Evolutionary conservation across 2,113 vertebrate species (phyloP).

Genomic region (Meriones unguiculatus): DNA sequence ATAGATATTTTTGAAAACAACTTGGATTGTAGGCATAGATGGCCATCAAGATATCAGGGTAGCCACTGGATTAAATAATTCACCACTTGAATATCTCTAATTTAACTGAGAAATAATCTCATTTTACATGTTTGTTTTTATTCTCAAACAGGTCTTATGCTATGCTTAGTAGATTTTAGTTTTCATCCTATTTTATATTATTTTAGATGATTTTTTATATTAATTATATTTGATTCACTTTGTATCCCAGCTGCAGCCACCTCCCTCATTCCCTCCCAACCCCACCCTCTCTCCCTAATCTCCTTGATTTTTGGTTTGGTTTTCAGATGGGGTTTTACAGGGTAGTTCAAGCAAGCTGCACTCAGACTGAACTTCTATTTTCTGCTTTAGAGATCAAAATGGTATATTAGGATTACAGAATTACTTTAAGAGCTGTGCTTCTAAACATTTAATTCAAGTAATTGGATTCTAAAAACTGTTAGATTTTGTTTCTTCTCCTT

Average conservation of each 20-base stretch:
- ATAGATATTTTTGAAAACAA: background rate
- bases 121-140: background rate
- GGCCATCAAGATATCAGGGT: background rate
- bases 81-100: background rate
- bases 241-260: too few species aligned
- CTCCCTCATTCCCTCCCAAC: too few species aligned
- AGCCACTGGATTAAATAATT: background rate
- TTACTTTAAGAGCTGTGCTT: background rate
- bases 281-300: too few species aligned
- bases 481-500: background rate
- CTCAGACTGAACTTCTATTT: background rate
- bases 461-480: background rate
- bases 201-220: too few species aligned
- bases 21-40: background rate
- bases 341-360: too few species aligned
- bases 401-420: background rate
- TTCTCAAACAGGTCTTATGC: background rate
- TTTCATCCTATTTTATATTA: background rate
- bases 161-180: background rate
- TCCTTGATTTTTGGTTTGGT: background rate
- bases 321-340: background rate
- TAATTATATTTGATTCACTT: too few species aligned
- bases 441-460: background rate
- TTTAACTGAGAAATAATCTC: background rate
- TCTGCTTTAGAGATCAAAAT: background rate